Evolutionary conservation across 1,140 invertebrate genomes (phyloP).

Genomic region (Meteorus sp.): DNA sequence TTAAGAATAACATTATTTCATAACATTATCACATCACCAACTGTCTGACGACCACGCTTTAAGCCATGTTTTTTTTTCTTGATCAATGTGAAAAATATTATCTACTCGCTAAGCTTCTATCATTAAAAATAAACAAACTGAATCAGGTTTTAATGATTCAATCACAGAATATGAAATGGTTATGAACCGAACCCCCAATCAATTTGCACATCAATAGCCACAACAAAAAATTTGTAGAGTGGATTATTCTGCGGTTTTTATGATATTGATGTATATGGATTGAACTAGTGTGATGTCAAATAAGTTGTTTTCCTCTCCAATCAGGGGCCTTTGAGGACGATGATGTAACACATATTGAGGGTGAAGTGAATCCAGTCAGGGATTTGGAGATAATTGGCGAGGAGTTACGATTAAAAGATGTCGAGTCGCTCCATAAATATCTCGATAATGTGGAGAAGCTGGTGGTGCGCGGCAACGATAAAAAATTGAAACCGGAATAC

Average conservation of each 20-base stretch:
- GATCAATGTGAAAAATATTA: no score
- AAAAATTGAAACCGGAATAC: slow-evolving; percentile 95
- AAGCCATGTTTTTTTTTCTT: not conserved
- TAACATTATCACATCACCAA: not conserved
- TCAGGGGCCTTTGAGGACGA: slow-evolving; percentile 97
- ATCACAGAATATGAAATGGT: no score
- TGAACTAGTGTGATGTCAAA: no score
- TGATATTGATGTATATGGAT: no score
- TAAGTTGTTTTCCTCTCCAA: slow-evolving; percentile 19
- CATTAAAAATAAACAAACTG: no score
- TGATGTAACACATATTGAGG: slow-evolving; percentile 97
- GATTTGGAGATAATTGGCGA: slow-evolving; percentile 97
- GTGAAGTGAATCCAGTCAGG: slow-evolving; percentile 94
- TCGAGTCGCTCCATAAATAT: slow-evolving; percentile 78
- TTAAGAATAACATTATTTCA: no score
- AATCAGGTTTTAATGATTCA: no score
- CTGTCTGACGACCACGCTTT: not conserved
- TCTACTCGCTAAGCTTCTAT: no score
- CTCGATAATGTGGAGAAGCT: slow-evolving; percentile 88
- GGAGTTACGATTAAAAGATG: slow-evolving; percentile 93
- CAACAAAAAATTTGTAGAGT: no score
- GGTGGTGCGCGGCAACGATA: slow-evolving; percentile 89
- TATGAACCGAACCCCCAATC: no score
- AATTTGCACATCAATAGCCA: no score
- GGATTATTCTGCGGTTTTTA: no score